Percentiles rank a stretch among this genome's conserved stretches.
Conservation (phyloP, 2,113 vertebrate species). For the Takifugu flavidus region DNA sequence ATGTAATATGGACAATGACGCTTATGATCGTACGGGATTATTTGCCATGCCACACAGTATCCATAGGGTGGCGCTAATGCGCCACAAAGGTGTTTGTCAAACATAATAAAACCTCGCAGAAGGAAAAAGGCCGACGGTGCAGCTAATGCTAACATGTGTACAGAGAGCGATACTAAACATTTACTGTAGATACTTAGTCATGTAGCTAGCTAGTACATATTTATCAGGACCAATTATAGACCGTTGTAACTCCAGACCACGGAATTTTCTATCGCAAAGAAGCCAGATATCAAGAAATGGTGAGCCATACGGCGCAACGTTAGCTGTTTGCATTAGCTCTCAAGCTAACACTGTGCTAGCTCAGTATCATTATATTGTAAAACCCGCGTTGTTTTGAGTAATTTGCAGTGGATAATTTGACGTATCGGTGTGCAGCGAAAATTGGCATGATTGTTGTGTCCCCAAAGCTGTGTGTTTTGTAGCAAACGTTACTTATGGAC, state of each 20-base stretch:
- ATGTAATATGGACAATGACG: no score
- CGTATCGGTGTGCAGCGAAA: neutral
- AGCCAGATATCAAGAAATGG: conserved; percentile 21
- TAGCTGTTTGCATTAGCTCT: neutral
- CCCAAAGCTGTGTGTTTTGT: rapidly evolving
- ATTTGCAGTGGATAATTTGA: neutral
- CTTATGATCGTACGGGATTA: neutral
- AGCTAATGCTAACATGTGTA: conserved; percentile 44
- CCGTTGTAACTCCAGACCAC: neutral
- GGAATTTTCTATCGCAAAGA: neutral
- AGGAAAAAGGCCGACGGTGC: conserved; percentile 22
- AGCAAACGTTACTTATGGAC: neutral
- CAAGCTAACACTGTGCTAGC: conserved; percentile 2
- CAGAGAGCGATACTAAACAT: conserved; percentile 1
- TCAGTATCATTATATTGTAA: conserved; percentile 17
- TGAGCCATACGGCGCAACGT: conserved; percentile 20
- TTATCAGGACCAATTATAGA: neutral
- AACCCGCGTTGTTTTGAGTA: neutral
- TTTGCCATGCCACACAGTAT: neutral
- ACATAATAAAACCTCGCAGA: neutral
- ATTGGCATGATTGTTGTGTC: rapidly evolving
- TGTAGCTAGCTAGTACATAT: conserved; percentile 27
- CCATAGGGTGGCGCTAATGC: conserved; percentile 27
- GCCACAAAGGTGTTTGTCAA: neutral
- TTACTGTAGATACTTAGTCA: conserved; percentile 20